Evolutionary conservation across 2,888 invertebrate species (phyloP).

Genomic region (Apotomis betuletana): DNA sequence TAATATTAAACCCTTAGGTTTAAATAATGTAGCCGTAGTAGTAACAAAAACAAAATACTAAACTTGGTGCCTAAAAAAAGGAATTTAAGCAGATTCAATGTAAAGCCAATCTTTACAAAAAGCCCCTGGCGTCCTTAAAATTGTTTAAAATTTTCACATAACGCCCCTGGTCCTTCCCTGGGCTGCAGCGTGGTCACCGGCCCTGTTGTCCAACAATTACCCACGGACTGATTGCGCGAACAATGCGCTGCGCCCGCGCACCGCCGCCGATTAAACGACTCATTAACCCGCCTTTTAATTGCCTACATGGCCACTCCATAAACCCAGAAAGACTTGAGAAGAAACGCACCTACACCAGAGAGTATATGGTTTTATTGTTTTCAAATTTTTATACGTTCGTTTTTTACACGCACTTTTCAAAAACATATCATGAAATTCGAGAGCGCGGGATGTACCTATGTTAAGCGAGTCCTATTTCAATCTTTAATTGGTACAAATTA

Average conservation of each 20-base stretch:
- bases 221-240: conserved; percentile 45
- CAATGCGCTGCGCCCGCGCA: conserved; percentile 47
- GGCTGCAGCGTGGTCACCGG: conserved; percentile 30
- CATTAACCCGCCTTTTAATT: conserved; percentile 45
- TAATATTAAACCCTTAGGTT: too few relatives aligned
- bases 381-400: too few relatives aligned
- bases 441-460: neutral
- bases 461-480: neutral
- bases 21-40: too few relatives aligned
- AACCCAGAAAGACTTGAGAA: conserved; percentile 2
- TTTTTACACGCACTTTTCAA: neutral
- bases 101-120: too few relatives aligned
- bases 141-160: too few relatives aligned
- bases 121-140: too few relatives aligned
- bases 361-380: neutral
- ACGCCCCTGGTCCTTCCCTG: too few relatives aligned
- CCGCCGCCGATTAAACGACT: conserved; percentile 48
- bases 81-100: too few relatives aligned
- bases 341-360: neutral
- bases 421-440: neutral
- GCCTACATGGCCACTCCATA: conserved; percentile 7
- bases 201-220: conserved; percentile 40
- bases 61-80: too few relatives aligned
- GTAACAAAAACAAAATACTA: too few relatives aligned
- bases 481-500: conserved; percentile 18